phyloP scores from a whole-genome alignment of 2,888 invertebrate genomes.

The Shargacucullia verbasci region DNA sequence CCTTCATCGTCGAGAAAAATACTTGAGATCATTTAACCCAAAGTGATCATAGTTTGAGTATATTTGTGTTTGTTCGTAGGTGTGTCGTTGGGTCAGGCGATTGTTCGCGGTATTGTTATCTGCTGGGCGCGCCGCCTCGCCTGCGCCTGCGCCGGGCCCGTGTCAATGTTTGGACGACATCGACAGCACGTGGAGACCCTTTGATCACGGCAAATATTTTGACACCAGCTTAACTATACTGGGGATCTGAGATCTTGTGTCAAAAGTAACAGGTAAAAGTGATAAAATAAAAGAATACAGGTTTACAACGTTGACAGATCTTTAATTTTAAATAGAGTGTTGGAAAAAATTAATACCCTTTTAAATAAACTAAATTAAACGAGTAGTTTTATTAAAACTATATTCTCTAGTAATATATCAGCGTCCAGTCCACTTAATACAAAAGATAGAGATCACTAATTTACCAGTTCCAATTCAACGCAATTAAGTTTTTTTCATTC shows the following conservation, averaged over 20 bases:
- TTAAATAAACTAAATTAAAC: too few relatives aligned
- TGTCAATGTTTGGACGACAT: slow-evolving; percentile 76
- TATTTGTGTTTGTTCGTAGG: slow-evolving; percentile 48
- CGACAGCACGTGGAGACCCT: slow-evolving; percentile 70
- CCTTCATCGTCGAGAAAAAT: slow-evolving; percentile 46
- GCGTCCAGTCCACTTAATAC: slow-evolving; percentile 49
- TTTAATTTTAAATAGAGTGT: background rate
- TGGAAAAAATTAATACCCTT: background rate
- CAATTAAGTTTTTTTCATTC: slow-evolving; percentile 52
- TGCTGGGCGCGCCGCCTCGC: slow-evolving; percentile 62
- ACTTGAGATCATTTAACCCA: slow-evolving; percentile 41
- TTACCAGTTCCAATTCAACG: slow-evolving; percentile 50
- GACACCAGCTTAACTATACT: slow-evolving; percentile 49
- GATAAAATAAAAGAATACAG: slow-evolving; percentile 36
- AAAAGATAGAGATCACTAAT: slow-evolving; percentile 55
- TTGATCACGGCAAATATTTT: slow-evolving; percentile 71
- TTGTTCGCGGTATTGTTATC: slow-evolving; percentile 81
- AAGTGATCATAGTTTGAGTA: slow-evolving; percentile 37
- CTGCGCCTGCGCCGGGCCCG: slow-evolving; percentile 57
- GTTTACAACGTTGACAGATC: slow-evolving; percentile 14
- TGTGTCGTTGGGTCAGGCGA: slow-evolving; percentile 62
- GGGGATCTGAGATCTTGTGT: slow-evolving; percentile 37
- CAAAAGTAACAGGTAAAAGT: slow-evolving; percentile 45
- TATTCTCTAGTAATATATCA: slow-evolving; percentile 40
- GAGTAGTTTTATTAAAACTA: background rate